phyloP scores from a whole-genome alignment of 35 echinoderm and acorn worm species.

The Anneissia japonica region DNA sequence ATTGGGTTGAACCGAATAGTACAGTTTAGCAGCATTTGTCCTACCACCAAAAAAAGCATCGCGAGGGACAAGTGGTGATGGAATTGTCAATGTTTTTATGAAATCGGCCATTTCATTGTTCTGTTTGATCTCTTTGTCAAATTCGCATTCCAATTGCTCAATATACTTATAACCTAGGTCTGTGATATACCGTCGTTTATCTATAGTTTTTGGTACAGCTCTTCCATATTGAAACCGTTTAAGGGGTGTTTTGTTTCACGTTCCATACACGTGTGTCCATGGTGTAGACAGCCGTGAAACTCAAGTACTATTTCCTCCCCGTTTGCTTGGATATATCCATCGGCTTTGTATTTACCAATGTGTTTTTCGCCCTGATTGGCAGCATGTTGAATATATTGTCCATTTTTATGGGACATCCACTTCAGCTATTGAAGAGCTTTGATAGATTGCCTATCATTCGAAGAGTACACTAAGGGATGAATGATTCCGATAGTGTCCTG shows the following conservation, averaged over 20 bases:
- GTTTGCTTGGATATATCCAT: slow-evolving; percentile 27
- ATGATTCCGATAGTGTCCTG: slow-evolving; percentile 42
- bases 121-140: neutral
- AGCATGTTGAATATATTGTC: slow-evolving; percentile 39
- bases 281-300: slow-evolving; percentile 46
- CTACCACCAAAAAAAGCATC: slow-evolving; percentile 62
- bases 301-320: slow-evolving; percentile 21
- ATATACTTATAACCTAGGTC: neutral
- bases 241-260: neutral
- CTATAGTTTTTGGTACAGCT: neutral
- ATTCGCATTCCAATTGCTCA: slow-evolving; percentile 35
- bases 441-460: slow-evolving; percentile 6
- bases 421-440: slow-evolving; percentile 43
- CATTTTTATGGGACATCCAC: slow-evolving; percentile 11
- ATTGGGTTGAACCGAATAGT: slow-evolving; percentile 8
- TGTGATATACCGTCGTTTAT: neutral
- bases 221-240: slow-evolving; percentile 19
- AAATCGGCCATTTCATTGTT: neutral
- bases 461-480: slow-evolving; percentile 19
- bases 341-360: slow-evolving; percentile 35
- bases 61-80: slow-evolving; percentile 13
- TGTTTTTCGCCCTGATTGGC: slow-evolving; percentile 34
- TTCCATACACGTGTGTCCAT: slow-evolving; percentile 39
- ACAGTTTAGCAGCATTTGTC: slow-evolving; percentile 45
- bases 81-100: neutral